Evolutionary conservation across 2,888 invertebrate species (phyloP), one percentile per base, ranked within the genome.

Genomic region (Cotesia congregata): DNA sequence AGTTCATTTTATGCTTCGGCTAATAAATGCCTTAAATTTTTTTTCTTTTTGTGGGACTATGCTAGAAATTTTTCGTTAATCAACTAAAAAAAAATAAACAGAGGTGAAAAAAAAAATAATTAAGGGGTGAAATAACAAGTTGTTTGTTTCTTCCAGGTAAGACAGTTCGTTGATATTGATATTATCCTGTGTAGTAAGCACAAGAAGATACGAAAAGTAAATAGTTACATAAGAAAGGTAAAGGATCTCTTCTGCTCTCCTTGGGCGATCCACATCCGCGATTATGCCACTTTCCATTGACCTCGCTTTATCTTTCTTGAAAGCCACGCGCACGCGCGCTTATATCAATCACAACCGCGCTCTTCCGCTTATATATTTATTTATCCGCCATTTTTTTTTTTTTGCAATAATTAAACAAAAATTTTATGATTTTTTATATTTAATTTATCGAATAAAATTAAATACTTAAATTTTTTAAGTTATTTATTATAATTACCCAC

Each of bases 251-350:
- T 82, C 78, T 84, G 83, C 85, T 85, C 84, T 85, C 86, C 84
- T 85, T 83, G 83, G 83, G 81, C 84, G 85, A 86, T 86, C 85
- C 85, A 85, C 86, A 86, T 87, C 85, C 85, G 83, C 85, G 86
- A 87, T 87, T 86, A 87, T 86, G 86, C 86, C 85, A 87, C 87
- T 87, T 86, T 87, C 86, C 86, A 86, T 86, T 85, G 85, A 84
- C 87, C 86, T 85, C 84, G 79, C 59, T 62, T 71, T 61, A 71
- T 61, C 39, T 68, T 68, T 17, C 15, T 39, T 62, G 71, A 61
- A 71, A 61, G 61, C 65, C 12, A 60, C 71, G 61, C 40, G 61
- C 71, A 71, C 62, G 38, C 61, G 38, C 69, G 12, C 4, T 38
- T 4, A 17, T 38, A n/a, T 38, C n/a, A 70, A 70, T 60, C 30